These are phyloP conservation scores for Stichodactyla mertensii DNA, from an alignment of 64 coral and sea anemone genomes.

Conservation along the genomic window DNA sequence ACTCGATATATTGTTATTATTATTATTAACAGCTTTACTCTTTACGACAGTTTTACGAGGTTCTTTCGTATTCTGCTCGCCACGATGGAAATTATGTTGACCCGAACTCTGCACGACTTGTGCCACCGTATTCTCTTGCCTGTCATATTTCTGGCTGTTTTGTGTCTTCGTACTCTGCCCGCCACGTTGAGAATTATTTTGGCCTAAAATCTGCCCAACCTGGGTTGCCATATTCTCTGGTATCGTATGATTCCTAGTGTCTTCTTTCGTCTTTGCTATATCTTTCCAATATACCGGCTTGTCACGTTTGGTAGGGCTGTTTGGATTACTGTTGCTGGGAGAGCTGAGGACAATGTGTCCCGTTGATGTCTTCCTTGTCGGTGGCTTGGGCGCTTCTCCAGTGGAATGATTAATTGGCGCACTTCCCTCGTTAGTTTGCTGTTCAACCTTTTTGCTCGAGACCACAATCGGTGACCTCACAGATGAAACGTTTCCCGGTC, in stretches of 20 bases:
- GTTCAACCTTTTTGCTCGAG: constrained; percentile 14
- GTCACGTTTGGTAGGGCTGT: constrained; percentile 5
- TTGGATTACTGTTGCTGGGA: constrained; percentile 4
- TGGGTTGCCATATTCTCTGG: not conserved
- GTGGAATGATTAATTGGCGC: not conserved
- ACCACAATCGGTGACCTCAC: constrained; percentile 13
- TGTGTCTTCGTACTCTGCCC: not conserved
- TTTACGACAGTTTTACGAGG: not conserved
- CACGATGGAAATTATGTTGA: not conserved
- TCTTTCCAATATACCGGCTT: constrained; percentile 12
- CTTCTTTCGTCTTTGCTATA: not conserved
- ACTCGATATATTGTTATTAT: not conserved
- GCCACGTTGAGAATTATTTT: not conserved
- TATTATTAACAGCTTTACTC: not conserved
- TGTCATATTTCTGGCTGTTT: not conserved
- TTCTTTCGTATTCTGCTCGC: not conserved
- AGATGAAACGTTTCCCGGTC: not conserved
- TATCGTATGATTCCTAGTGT: not conserved
- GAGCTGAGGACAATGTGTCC: not conserved
- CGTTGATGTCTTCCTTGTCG: constrained; percentile 1
- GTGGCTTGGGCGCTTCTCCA: not conserved
- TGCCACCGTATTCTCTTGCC: not conserved
- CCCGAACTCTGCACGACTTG: not conserved
- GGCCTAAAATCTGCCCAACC: not conserved
- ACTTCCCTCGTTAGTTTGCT: not conserved